Conservation (phyloP, 2,888 invertebrate genomes). For the Drosophila tanythrix region DNA sequence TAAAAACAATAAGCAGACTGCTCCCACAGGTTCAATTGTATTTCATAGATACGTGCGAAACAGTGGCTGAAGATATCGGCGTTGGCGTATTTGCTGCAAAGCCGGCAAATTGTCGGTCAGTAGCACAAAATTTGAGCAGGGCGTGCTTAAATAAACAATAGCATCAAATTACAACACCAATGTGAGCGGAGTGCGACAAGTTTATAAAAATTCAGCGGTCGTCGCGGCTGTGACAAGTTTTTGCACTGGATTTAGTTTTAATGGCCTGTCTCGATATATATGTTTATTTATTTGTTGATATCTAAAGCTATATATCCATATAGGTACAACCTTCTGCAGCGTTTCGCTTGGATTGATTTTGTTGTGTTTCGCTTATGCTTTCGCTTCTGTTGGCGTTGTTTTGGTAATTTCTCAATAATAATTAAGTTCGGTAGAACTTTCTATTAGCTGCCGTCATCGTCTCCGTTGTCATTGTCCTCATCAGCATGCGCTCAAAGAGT, state of each 20-base stretch:
- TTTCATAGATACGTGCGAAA: slow-evolving; percentile 30
- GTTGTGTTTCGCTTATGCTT: slow-evolving; percentile 41
- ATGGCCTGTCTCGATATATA: slow-evolving; percentile 54
- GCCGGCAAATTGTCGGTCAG: slow-evolving; percentile 71
- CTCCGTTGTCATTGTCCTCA: slow-evolving; percentile 60
- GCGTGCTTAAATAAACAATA: slow-evolving; percentile 51
- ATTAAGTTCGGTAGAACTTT: slow-evolving; percentile 74
- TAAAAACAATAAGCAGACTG: slow-evolving; percentile 33
- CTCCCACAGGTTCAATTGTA: slow-evolving; percentile 39
- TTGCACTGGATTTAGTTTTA: slow-evolving; percentile 76
- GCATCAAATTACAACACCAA: slow-evolving; percentile 42
- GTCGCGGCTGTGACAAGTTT: slow-evolving; percentile 54
- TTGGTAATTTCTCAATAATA: slow-evolving; percentile 69
- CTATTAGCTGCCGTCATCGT: slow-evolving; percentile 68
- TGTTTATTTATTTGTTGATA: background rate
- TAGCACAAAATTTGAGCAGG: slow-evolving; percentile 73
- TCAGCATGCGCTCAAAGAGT: slow-evolving; percentile 68
- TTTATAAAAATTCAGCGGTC: slow-evolving; percentile 67
- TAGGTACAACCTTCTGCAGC: slow-evolving; percentile 21
- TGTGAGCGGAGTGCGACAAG: slow-evolving; percentile 48
- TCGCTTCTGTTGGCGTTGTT: slow-evolving; percentile 41
- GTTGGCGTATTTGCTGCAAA: slow-evolving; percentile 38
- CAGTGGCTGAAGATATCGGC: slow-evolving; percentile 33
- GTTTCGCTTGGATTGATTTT: slow-evolving; percentile 34
- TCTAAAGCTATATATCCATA: slow-evolving; percentile 2